A percentile compares a stretch with the other conserved stretches of the same genome.
phyloP scores from a whole-genome alignment of 92 coral and sea anemone species.

The Epizoanthus stellaris region DNA sequence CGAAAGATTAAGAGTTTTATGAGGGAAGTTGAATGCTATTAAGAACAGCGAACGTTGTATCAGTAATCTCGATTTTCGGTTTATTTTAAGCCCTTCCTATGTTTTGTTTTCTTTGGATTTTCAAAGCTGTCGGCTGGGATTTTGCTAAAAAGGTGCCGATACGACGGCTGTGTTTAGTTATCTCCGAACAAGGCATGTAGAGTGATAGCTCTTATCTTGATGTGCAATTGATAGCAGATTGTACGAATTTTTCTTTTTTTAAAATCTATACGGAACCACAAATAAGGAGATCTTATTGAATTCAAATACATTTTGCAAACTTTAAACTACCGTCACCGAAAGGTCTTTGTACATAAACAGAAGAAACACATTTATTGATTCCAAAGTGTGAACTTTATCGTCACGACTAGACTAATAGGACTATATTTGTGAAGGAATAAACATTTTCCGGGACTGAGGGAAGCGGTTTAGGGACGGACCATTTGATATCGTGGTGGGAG shows the following conservation, averaged over 20 bases:
- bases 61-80: neutral
- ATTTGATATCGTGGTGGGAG: too few species aligned
- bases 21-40: constrained; percentile 1
- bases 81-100: neutral
- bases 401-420: too few species aligned
- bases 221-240: constrained; percentile 40
- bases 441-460: too few species aligned
- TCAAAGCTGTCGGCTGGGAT: constrained; percentile 23
- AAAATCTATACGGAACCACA: constrained; percentile 24
- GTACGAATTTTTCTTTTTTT: constrained; percentile 39
- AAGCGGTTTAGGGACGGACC: too few species aligned
- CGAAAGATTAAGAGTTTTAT: constrained; percentile 21
- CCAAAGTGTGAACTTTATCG: too few species aligned
- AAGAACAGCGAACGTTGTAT: neutral
- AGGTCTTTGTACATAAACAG: too few species aligned
- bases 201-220: constrained; percentile 31
- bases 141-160: constrained; percentile 55
- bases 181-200: constrained; percentile 19
- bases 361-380: too few species aligned
- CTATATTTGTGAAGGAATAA: too few species aligned
- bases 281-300: neutral
- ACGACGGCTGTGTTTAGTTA: constrained; percentile 33
- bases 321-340: too few species aligned
- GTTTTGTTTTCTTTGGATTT: constrained; percentile 15
- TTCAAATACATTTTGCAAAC: neutral